These are phyloP conservation scores for Gymnoscopelus microlampas DNA, from an alignment of 2,797 vertebrate species.

Conservation along the genomic window DNA sequence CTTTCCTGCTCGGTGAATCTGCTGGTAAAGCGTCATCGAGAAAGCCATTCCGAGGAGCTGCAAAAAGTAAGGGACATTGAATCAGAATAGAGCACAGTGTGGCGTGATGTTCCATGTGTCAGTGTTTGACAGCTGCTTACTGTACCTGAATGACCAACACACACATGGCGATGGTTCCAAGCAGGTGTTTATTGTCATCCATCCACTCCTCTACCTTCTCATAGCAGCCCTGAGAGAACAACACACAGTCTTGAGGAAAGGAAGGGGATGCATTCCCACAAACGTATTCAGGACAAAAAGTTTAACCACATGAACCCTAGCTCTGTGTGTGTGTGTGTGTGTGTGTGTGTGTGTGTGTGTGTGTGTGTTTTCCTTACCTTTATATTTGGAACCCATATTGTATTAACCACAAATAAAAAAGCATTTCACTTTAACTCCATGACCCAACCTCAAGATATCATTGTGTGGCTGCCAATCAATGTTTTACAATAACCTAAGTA, in stretches of 20 bases:
- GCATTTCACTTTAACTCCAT: too few relatives aligned
- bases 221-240: constrained; percentile 89
- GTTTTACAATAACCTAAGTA: too few relatives aligned
- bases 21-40: constrained; percentile 98
- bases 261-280: background rate
- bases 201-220: constrained; percentile 94
- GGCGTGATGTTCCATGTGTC: background rate
- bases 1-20: constrained; percentile 95
- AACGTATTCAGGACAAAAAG: background rate
- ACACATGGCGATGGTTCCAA: constrained; percentile 94
- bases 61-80: constrained; percentile 45
- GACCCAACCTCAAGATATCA: too few relatives aligned
- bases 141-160: constrained; percentile 92
- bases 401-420: too few relatives aligned
- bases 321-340: too few relatives aligned
- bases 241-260: background rate
- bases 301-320: too few relatives aligned
- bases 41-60: constrained; percentile 99
- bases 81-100: constrained; percentile 5
- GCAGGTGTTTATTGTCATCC: constrained; percentile 93
- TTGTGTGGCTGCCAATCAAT: too few relatives aligned
- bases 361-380: too few relatives aligned
- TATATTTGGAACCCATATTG: too few relatives aligned
- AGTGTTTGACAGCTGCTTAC: constrained; percentile 54
- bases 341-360: too few relatives aligned